Conservation (phyloP, 2,888 invertebrate species). For the Cataglyphis albicans region DNA sequence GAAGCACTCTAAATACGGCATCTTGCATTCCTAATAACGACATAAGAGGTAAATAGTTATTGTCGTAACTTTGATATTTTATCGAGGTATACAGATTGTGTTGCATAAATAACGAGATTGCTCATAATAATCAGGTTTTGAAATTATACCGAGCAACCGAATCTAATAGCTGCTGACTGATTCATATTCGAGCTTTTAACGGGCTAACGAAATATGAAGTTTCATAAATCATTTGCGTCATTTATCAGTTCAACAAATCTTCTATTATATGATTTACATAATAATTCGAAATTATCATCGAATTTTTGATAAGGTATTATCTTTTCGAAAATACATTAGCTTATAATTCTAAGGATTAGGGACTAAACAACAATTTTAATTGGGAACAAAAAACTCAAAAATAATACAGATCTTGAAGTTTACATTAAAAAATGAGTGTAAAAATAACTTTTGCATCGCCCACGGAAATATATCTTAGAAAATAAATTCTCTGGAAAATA, state of each 20-base stretch:
- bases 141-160: not conserved
- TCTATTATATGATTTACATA: not conserved
- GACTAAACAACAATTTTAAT: not conserved
- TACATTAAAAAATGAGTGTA: not conserved
- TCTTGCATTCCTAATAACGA: slow-evolving; percentile 30
- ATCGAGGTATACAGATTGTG: not conserved
- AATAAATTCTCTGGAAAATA: slow-evolving; percentile 1
- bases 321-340: not conserved
- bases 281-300: not conserved
- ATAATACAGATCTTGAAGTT: not conserved
- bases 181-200: slow-evolving; percentile 21
- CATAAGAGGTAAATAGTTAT: slow-evolving; percentile 31
- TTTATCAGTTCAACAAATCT: not conserved
- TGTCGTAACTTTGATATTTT: slow-evolving; percentile 34
- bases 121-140: slow-evolving; percentile 22
- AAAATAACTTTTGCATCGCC: not conserved
- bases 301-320: not conserved
- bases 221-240: slow-evolving; percentile 16
- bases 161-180: slow-evolving; percentile 8
- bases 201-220: not conserved
- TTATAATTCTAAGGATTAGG: not conserved
- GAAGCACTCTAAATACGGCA: slow-evolving; percentile 9
- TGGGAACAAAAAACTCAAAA: not conserved
- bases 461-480: not conserved
- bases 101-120: slow-evolving; percentile 36